phyloP scores from a whole-genome alignment of 2,888 invertebrate genomes.

The Andrena minutula region DNA sequence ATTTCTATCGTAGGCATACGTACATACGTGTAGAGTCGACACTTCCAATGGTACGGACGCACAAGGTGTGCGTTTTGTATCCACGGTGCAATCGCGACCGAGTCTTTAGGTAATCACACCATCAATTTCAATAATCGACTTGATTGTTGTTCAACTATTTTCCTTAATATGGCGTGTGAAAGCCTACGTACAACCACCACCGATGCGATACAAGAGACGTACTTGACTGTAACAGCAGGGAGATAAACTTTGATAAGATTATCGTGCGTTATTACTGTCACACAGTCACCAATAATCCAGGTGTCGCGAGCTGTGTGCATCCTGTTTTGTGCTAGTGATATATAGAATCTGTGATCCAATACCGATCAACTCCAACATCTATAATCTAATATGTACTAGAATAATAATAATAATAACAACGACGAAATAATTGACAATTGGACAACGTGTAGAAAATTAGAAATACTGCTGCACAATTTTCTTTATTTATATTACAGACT shows the following conservation, averaged over 20 bases:
- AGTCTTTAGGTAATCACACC: background rate
- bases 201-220: slow-evolving; percentile 20
- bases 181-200: slow-evolving; percentile 14
- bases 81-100: background rate
- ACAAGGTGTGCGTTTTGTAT: background rate
- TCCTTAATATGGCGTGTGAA: background rate
- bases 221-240: slow-evolving; percentile 19
- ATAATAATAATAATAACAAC: background rate
- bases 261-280: slow-evolving; percentile 50
- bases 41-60: background rate
- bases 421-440: slow-evolving; percentile 9
- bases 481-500: slow-evolving; percentile 64
- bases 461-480: slow-evolving; percentile 29
- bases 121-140: background rate
- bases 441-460: background rate
- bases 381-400: no score
- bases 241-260: slow-evolving; percentile 81
- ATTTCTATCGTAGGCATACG: background rate
- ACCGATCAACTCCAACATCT: no score
- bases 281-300: slow-evolving; percentile 43
- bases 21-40: slow-evolving; percentile 5
- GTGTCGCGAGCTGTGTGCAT: slow-evolving; percentile 27
- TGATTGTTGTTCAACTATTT: background rate
- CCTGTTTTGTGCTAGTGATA: background rate
- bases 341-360: background rate